Evolutionary conservation across 2,888 invertebrate genomes (phyloP), one percentile per base, ranked within the genome.

Genomic region (Molorchus minor): DNA sequence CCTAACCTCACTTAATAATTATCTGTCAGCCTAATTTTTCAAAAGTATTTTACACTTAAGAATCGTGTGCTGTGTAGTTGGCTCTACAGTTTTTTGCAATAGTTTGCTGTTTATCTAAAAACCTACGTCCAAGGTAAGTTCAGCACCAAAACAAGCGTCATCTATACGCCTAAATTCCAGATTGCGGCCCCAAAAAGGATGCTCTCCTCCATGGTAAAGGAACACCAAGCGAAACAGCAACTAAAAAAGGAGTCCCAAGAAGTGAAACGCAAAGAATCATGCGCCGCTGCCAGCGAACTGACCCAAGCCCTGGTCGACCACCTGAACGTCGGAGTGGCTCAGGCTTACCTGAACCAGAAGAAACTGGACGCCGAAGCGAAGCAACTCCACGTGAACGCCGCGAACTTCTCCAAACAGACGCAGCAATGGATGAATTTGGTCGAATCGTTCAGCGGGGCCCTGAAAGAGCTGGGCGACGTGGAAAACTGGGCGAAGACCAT

Each of bases 401-500:
- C 92, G 3, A 94, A 94, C 77, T 96, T 99, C 83, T 90, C 95
- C 0, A 96, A 96, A 81, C 98, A 98, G 80, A 97, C 98, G 0
- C 92, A 94, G 67, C 96, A 97, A 73, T 99, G 98, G 98, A 82
- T 98, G n/a, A 90, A 90, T 64, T 84, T 98, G 47, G 92, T 94
- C 0, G 94, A 94, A 78, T 90, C 89, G 62, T 94, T 94, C 74
- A 93, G 93, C 71, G 88, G 92, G 75, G 90, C 93, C 0, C 82
- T 95, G 1, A 93, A 98, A 85, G 98, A 99, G 84, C 88, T 99
- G 53, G 99, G 99, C 0, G 98, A 99, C 84, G 97, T 98, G 0
- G 97, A 98, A 79, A 98, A 97, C 79, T 99, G 98, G 98, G 95
- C 98, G 0, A 88, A 92, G 67, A 96, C 94, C 67, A 98, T 99